Evolutionary conservation across 2,797 vertebrate genomes (phyloP).

Genomic region (Coluber constrictor): DNA sequence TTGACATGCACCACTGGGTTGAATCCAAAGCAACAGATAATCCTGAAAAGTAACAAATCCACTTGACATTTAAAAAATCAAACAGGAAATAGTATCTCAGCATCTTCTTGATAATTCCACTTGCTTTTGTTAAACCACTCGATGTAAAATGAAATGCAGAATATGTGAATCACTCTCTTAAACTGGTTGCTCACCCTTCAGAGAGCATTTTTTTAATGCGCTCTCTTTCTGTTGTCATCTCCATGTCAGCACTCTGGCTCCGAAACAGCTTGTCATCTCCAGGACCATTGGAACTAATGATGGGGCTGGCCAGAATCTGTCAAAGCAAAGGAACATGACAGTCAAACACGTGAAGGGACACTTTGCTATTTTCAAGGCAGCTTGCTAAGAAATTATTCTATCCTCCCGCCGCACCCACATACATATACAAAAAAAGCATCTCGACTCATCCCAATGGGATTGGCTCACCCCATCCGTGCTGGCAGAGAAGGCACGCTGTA

Average conservation of each 20-base stretch:
- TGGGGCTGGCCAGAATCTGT: conserved; percentile 72
- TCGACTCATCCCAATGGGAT: not conserved
- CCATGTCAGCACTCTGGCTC: conserved; percentile 92
- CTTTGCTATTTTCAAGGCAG: not conserved
- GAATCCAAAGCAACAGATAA: not conserved
- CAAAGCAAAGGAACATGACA: not conserved
- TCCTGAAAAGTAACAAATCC: not conserved
- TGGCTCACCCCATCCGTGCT: not conserved
- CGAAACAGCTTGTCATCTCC: conserved; percentile 93
- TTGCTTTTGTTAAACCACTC: not conserved
- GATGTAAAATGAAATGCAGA: not conserved
- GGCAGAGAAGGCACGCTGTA: not conserved
- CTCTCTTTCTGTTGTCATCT: conserved; percentile 86
- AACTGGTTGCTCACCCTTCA: conserved; percentile 79
- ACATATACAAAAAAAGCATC: not conserved
- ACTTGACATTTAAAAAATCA: not conserved
- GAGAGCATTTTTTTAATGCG: conserved; percentile 97
- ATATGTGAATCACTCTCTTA: not conserved
- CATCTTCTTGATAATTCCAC: not conserved
- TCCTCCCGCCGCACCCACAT: no score
- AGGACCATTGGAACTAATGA: conserved; percentile 82
- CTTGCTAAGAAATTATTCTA: not conserved
- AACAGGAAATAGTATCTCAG: not conserved
- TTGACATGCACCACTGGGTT: no score
- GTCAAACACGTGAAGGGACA: accelerated